A percentile compares a stretch with the other conserved stretches of the same genome.
These are phyloP conservation scores for Phaethon lepturus DNA, from an alignment of 2,113 vertebrate genomes.

Conservation along the genomic window DNA sequence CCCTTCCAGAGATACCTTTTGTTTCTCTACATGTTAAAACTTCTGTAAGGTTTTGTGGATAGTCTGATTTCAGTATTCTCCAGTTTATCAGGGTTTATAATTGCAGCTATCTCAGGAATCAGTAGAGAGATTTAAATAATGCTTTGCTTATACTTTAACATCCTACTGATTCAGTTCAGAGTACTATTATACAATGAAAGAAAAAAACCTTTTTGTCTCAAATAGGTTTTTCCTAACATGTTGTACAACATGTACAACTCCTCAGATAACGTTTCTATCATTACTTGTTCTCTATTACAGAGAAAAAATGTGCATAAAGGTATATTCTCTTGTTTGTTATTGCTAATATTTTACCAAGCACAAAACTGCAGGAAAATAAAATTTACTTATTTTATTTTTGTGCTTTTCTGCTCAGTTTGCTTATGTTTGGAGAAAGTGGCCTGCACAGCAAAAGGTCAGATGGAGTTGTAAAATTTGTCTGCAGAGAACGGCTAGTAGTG, in stretches of 20 bases:
- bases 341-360: slow-evolving; percentile 20
- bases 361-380: neutral
- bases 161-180: neutral
- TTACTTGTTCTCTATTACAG: neutral
- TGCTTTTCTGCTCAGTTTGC: slow-evolving; percentile 43
- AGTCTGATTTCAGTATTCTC: neutral
- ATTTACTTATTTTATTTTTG: neutral
- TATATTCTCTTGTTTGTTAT: neutral
- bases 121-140: neutral
- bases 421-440: slow-evolving; percentile 40
- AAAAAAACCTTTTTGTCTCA: neutral
- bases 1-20: neutral
- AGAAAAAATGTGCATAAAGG: neutral
- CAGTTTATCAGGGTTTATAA: neutral
- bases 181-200: neutral
- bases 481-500: neutral
- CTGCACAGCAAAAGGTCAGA: slow-evolving; percentile 33
- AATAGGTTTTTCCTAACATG: neutral
- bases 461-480: slow-evolving; percentile 19
- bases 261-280: neutral
- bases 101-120: neutral
- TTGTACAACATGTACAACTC: neutral
- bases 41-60: neutral
- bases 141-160: neutral
- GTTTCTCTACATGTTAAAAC: neutral